These are phyloP conservation scores for Periparus ater DNA, from an alignment of 2,797 vertebrate genomes.

Conservation along the genomic window DNA sequence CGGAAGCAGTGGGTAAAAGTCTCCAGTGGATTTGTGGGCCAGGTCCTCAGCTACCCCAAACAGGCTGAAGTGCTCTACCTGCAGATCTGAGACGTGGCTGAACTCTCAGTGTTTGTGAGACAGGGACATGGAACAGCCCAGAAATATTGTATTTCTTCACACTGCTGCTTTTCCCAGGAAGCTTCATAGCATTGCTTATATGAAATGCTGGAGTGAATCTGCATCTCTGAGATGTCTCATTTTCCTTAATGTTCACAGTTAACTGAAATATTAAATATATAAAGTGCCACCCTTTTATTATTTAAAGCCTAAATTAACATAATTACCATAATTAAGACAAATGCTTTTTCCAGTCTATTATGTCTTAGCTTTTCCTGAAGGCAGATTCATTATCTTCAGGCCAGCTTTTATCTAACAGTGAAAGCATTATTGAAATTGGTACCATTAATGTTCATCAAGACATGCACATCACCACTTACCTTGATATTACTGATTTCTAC, in stretches of 20 bases:
- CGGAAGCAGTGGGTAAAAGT: background rate
- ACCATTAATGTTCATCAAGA: slow-evolving; percentile 21
- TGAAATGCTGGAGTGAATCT: background rate
- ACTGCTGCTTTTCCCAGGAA: background rate
- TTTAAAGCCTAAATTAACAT: slow-evolving; percentile 13
- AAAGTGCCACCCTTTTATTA: slow-evolving; percentile 5
- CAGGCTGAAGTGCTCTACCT: background rate
- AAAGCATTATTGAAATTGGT: slow-evolving; percentile 45
- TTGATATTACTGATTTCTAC: background rate
- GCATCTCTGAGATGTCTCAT: background rate
- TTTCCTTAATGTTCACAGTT: background rate
- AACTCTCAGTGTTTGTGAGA: background rate
- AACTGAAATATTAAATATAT: background rate
- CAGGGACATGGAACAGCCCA: background rate
- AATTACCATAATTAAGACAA: slow-evolving; percentile 21
- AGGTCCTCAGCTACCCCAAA: background rate
- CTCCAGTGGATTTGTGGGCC: background rate
- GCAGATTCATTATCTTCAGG: slow-evolving; percentile 6
- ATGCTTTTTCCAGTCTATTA: background rate
- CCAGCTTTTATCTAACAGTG: slow-evolving; percentile 13
- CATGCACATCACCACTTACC: background rate
- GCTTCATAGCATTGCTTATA: background rate
- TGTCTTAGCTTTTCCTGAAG: slow-evolving; percentile 20
- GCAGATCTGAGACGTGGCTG: background rate
- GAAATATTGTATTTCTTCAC: background rate